Base-by-base conservation (phyloP, 2,113 vertebrate species). In the Pseudopipra pipra region DNA sequence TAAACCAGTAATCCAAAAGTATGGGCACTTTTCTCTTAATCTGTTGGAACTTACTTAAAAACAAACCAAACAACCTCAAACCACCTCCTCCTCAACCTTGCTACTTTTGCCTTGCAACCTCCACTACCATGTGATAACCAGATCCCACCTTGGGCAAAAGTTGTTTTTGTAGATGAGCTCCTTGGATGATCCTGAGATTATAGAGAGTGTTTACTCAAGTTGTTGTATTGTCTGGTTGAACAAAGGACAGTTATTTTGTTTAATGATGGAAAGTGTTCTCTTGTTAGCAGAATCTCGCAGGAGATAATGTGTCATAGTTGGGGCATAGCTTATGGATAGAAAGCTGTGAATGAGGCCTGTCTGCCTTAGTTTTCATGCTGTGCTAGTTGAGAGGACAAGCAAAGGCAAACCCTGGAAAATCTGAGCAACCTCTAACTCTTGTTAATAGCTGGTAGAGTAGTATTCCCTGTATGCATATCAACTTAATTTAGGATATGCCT, bases 251-350 rank as follows among this genome's bases (percentile, higher is more conserved):
- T n/a, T 52, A n/a, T 12, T 85, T 46, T 56, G 5, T 33, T 62
- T 75, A 52, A 22, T 59, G 23, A 30, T 31, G 15, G 17, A 33
- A 92, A 61, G 25, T 41, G 13, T 73, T 61, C n/a, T 56, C 73
- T 79, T 25, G n/a, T 1, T 56, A 35, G 41, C 46, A 46, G 59
- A 46, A 16, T 61, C 51, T 35, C 30, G 41, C 12, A 37, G 77
- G 37, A 46, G 12, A 39, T 73, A 44, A n/a, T 0, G 0, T 2
- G 6, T 14, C 0, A 1, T 56, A 39, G 16, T 8, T 87, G 43
- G 6, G 21, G 21, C 24, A 46, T 12, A 11, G 30, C 22, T 80
- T 68, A 14, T 9, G 31, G 14, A 20, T 51, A 59, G 43, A 39
- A 89, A 67, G 23, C 68, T 63, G 46, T 84, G 33, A 61, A 33